Evolutionary conservation across 2,797 vertebrate species (phyloP).

Genomic region (Anomalospiza imberbis): DNA sequence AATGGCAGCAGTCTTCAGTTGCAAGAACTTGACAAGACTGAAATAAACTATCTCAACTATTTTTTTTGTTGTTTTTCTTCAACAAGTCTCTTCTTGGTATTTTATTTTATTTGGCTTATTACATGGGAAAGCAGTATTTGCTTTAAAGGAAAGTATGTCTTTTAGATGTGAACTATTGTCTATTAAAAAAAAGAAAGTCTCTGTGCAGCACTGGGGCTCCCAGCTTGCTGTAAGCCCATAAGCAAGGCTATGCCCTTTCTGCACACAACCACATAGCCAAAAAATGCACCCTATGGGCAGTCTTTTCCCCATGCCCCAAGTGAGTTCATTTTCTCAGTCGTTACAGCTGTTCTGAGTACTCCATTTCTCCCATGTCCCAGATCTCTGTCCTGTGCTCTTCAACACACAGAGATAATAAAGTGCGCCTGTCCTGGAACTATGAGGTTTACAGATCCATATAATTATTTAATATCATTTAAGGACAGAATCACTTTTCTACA

Average conservation of each 20-base stretch:
- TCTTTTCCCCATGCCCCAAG: background rate
- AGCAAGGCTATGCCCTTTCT: background rate
- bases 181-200: background rate
- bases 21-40: background rate
- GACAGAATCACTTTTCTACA: background rate
- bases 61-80: constrained; percentile 4
- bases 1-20: background rate
- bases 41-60: background rate
- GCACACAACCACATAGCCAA: background rate
- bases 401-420: background rate
- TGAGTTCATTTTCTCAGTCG: background rate
- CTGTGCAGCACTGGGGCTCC: background rate
- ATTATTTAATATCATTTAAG: background rate
- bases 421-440: background rate
- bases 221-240: background rate
- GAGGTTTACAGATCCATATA: background rate
- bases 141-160: constrained; percentile 19
- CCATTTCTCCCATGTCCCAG: background rate
- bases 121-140: constrained; percentile 35
- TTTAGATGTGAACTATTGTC: constrained; percentile 8
- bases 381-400: background rate
- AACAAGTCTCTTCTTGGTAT: constrained; percentile 1
- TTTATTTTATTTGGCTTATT: constrained; percentile 58
- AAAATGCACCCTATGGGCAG: background rate
- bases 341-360: background rate